Evolutionary conservation across 2,797 vertebrate genomes (phyloP).

Genomic region (Pterois miles): DNA sequence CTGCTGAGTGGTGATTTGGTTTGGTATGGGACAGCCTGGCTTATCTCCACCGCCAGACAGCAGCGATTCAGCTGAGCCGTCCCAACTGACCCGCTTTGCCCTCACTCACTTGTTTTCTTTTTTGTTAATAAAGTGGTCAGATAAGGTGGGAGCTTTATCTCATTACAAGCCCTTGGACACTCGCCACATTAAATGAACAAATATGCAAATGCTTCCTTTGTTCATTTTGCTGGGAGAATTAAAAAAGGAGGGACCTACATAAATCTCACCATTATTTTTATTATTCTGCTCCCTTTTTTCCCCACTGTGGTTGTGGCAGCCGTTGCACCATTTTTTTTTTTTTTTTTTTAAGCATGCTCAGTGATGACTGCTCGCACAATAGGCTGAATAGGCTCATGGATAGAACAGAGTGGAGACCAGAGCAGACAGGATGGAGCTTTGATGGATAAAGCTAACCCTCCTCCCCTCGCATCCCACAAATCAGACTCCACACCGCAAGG

Average conservation of each 20-base stretch:
- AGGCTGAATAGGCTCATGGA: constrained; percentile 58
- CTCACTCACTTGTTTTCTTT: constrained; percentile 74
- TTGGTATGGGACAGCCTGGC: constrained; percentile 66
- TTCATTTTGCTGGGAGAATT: constrained; percentile 59
- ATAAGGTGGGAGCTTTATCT: constrained; percentile 80
- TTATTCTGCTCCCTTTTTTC: constrained; percentile 42
- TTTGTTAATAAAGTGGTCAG: constrained; percentile 81
- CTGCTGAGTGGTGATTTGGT: constrained; percentile 74
- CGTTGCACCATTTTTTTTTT: constrained; percentile 54
- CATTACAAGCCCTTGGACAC: constrained; percentile 73
- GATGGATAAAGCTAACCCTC: constrained; percentile 55
- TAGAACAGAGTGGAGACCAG: constrained; percentile 41
- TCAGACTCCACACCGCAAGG: constrained; percentile 46
- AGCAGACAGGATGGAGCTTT: constrained; percentile 49
- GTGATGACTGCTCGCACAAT: constrained; percentile 58
- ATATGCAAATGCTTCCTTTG: constrained; percentile 68
- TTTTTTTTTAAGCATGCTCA: constrained; percentile 58
- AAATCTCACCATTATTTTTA: constrained; percentile 60
- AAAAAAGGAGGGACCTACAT: constrained; percentile 44
- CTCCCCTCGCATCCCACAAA: constrained; percentile 30
- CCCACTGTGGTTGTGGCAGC: constrained; percentile 4
- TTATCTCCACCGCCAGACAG: constrained; percentile 82
- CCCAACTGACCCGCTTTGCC: constrained; percentile 69
- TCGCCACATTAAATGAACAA: constrained; percentile 65
- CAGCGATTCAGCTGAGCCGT: constrained; percentile 68